phyloP scores from a whole-genome alignment of 1,140 invertebrate species.

The Halictus rubicundus region DNA sequence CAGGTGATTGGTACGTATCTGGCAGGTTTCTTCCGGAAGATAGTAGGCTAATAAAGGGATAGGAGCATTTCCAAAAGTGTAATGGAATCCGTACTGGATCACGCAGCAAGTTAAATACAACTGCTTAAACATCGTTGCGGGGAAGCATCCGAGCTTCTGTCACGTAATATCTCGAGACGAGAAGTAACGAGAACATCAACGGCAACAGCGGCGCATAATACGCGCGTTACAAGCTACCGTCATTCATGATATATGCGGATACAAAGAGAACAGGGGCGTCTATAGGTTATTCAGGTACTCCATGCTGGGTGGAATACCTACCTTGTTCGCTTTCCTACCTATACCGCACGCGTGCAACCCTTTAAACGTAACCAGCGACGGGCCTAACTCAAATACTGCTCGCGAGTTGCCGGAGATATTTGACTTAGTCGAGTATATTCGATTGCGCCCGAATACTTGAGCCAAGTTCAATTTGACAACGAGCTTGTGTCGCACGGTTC shows the following conservation, averaged over 20 bases:
- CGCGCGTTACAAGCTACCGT: constrained; percentile 7
- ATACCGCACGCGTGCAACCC: constrained; percentile 14
- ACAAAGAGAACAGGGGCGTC: constrained; percentile 56
- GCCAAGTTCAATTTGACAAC: constrained; percentile 47
- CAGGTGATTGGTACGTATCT: too few species aligned
- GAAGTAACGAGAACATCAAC: constrained; percentile 2
- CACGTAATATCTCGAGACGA: constrained; percentile 16
- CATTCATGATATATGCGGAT: constrained; percentile 39
- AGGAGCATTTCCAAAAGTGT: not conserved
- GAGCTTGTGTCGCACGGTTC: not conserved
- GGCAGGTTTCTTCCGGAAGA: too few species aligned
- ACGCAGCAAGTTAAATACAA: too few species aligned
- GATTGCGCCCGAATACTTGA: constrained; percentile 39
- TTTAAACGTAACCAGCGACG: constrained; percentile 55
- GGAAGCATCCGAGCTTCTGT: not conserved
- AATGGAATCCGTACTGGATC: not conserved
- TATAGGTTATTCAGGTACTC: constrained; percentile 53
- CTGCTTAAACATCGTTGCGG: not conserved
- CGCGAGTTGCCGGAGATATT: constrained; percentile 49
- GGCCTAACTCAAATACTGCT: constrained; percentile 55
- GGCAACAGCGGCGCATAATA: constrained; percentile 13
- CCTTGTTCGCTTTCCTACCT: not conserved
- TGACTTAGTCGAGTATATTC: constrained; percentile 50
- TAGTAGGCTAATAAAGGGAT: too few species aligned
- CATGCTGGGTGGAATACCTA: constrained; percentile 23